Conservation (phyloP, 2,797 vertebrate species). For the Melanotaenia nigrans region DNA sequence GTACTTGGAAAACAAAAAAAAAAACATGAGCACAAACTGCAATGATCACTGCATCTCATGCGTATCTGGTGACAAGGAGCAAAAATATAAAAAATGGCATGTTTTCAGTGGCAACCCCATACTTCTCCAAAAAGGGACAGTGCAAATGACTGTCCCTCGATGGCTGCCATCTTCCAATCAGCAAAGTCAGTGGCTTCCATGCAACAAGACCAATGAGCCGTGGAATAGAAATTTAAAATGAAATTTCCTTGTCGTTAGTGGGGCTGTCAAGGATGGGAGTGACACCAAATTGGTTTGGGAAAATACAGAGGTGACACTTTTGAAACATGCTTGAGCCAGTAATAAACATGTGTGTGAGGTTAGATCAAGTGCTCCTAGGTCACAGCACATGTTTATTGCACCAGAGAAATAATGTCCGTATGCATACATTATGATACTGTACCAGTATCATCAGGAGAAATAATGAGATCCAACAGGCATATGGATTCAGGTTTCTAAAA, state of each 20-base stretch:
- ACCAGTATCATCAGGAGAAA: conserved; percentile 98
- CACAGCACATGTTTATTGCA: conserved; percentile 99
- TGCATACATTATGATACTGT: conserved; percentile 99
- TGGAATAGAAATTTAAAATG: conserved; percentile 49
- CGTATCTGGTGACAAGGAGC: conserved; percentile 99
- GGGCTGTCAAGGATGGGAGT: conserved; percentile 86
- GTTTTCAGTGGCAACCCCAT: conserved; percentile 99
- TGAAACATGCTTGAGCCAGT: conserved; percentile 99
- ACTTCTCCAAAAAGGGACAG: conserved; percentile 88
- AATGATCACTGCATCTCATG: conserved; percentile 99
- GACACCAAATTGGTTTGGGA: conserved; percentile 88
- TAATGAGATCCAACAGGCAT: conserved; percentile 99
- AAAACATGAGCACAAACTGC: conserved; percentile 83
- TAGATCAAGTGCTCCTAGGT: conserved; percentile 92
- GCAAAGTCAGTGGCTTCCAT: conserved; percentile 74
- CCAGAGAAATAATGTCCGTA: conserved; percentile 99
- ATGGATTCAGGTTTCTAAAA: conserved; percentile 99
- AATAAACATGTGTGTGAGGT: conserved; percentile 99
- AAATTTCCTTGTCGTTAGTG: conserved; percentile 79
- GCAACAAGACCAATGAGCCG: conserved; percentile 77
- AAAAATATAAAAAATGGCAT: conserved; percentile 99
- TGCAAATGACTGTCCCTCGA: conserved; percentile 73
- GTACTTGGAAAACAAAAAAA: conserved; percentile 72
- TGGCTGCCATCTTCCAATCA: conserved; percentile 78
- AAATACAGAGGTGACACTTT: conserved; percentile 99